phyloP scores from a whole-genome alignment of 2,888 invertebrate species.

The Xylota segnis region DNA sequence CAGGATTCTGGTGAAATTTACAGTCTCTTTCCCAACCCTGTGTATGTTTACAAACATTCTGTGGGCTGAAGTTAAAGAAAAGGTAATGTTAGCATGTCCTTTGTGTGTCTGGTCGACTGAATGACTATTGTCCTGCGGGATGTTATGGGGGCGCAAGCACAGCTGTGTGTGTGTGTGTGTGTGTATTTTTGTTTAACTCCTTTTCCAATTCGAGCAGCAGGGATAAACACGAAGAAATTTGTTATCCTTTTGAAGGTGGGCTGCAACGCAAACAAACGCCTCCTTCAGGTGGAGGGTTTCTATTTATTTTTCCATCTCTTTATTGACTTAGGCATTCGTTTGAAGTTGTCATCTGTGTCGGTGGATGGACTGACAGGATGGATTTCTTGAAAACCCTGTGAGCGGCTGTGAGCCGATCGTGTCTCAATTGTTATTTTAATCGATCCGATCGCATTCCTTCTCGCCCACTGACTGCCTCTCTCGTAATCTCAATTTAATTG shows the following conservation, averaged over 20 bases:
- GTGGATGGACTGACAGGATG: background rate
- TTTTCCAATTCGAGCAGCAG: constrained; percentile 23
- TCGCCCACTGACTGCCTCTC: constrained; percentile 65
- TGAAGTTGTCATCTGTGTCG: constrained; percentile 26
- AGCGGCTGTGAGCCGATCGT: constrained; percentile 18
- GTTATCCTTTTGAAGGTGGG: constrained; percentile 58
- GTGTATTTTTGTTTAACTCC: constrained; percentile 67
- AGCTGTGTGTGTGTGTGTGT: constrained; percentile 50
- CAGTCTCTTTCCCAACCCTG: constrained; percentile 29
- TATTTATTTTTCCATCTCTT: constrained; percentile 6
- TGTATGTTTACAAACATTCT: constrained; percentile 71
- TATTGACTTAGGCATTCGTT: constrained; percentile 52
- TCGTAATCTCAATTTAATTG: constrained; percentile 62
- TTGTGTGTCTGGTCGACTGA: constrained; percentile 65
- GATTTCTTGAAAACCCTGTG: background rate
- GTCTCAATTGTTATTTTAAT: constrained; percentile 47
- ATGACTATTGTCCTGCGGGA: constrained; percentile 70
- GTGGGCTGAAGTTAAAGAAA: constrained; percentile 68
- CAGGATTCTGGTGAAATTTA: constrained; percentile 32
- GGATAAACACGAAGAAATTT: constrained; percentile 46
- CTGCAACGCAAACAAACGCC: constrained; percentile 45
- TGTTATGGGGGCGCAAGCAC: constrained; percentile 64
- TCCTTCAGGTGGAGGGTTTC: constrained; percentile 14
- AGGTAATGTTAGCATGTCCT: constrained; percentile 60
- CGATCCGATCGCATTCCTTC: constrained; percentile 45